Conservation (phyloP, 2,888 invertebrate genomes). For the Cheilosia vernalis region DNA sequence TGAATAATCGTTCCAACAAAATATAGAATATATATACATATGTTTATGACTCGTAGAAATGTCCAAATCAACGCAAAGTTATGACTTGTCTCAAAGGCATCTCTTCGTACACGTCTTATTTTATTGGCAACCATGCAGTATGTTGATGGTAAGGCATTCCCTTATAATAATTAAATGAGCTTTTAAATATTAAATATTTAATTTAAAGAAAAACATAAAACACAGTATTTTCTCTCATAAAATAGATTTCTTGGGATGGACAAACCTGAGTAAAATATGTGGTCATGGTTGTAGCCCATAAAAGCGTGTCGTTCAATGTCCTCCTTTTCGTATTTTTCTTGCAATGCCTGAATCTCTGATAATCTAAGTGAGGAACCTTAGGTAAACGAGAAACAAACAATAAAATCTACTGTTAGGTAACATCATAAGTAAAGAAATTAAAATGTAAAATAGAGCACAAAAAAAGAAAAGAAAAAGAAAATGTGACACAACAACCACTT, state of each 20-base stretch:
- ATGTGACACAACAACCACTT: constrained; percentile 41
- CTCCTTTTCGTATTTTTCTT: constrained; percentile 75
- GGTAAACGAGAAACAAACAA: constrained; percentile 75
- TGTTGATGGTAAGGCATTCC: not conserved
- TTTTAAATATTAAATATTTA: not conserved
- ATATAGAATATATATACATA: no score
- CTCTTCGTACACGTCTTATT: no score
- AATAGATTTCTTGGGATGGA: constrained; percentile 58
- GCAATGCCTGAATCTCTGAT: constrained; percentile 75
- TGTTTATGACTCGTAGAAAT: no score
- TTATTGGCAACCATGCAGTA: no score
- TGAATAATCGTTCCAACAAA: no score
- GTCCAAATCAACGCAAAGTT: no score
- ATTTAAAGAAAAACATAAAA: not conserved
- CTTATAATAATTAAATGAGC: not conserved
- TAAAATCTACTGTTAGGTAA: constrained; percentile 71
- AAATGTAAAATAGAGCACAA: constrained; percentile 22
- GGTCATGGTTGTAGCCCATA: constrained; percentile 75
- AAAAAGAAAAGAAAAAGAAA: constrained; percentile 27
- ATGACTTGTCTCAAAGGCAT: no score
- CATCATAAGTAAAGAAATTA: constrained; percentile 65
- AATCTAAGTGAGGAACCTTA: constrained; percentile 75
- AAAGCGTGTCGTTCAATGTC: constrained; percentile 74
- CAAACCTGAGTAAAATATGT: constrained; percentile 75
- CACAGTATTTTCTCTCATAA: not conserved